phyloP scores from a whole-genome alignment of 1,140 invertebrate genomes.

The Adelges cooleyi region DNA sequence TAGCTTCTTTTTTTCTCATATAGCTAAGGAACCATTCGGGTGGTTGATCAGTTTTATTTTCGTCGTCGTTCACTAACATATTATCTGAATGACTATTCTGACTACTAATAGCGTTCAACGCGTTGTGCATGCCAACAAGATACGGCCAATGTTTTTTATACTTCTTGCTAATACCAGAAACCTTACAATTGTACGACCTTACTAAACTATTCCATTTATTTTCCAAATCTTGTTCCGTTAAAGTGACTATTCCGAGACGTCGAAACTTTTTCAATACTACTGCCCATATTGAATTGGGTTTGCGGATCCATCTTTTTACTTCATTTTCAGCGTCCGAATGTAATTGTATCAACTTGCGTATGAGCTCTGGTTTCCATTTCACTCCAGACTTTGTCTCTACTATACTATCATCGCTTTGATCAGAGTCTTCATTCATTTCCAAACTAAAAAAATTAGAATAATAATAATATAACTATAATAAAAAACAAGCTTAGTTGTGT shows the following conservation, averaged over 20 bases:
- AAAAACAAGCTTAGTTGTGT: too few relatives aligned
- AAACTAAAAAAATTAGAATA: constrained; percentile 1
- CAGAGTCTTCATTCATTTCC: background rate
- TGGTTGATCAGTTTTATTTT: background rate
- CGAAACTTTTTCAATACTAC: constrained; percentile 22
- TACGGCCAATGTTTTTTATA: background rate
- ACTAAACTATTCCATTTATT: constrained; percentile 25
- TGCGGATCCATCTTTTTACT: constrained; percentile 15
- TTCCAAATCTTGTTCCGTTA: constrained; percentile 21
- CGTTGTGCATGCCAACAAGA: constrained; percentile 2
- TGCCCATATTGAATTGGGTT: constrained; percentile 22
- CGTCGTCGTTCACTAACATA: background rate
- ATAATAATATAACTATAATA: too few relatives aligned
- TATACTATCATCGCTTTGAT: constrained; percentile 11
- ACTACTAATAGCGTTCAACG: background rate
- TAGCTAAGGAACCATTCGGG: constrained; percentile 18
- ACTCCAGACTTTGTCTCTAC: background rate
- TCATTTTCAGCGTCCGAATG: constrained; percentile 14
- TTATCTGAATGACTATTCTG: background rate
- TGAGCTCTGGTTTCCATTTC: constrained; percentile 12
- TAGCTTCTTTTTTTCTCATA: constrained; percentile 24
- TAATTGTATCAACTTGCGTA: constrained; percentile 11
- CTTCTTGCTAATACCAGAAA: constrained; percentile 5
- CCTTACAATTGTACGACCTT: constrained; percentile 1
- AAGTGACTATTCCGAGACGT: background rate